Percentiles rank a stretch among this genome's conserved stretches.
Conservation (phyloP, 2,113 vertebrate species). For the Junco hyemalis region DNA sequence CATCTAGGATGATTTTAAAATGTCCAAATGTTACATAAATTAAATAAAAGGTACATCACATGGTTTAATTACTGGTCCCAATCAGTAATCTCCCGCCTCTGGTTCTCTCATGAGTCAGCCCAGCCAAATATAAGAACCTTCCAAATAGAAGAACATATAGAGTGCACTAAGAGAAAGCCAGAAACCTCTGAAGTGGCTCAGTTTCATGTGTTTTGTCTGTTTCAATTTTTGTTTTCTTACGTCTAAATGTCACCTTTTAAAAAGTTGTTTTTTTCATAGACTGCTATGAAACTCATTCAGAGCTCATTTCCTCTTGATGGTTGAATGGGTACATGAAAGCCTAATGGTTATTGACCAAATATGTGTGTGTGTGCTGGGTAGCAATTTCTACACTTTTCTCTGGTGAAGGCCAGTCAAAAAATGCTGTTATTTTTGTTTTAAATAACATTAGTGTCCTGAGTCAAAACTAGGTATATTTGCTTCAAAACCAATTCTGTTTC, state of each 20-base stretch:
- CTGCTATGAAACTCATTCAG: background rate
- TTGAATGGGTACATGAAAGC: background rate
- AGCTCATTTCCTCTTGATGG: background rate
- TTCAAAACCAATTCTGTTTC: background rate
- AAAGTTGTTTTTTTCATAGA: background rate
- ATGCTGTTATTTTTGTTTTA: background rate
- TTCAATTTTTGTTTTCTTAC: background rate
- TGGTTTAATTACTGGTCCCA: background rate
- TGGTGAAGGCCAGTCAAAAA: background rate
- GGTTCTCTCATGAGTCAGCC: background rate
- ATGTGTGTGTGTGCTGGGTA: background rate
- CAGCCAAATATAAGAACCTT: background rate
- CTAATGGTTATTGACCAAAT: background rate
- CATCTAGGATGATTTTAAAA: background rate
- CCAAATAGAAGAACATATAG: background rate
- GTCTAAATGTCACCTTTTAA: background rate
- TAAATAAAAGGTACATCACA: background rate
- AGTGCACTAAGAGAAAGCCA: background rate
- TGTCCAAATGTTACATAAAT: background rate
- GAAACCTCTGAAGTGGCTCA: background rate
- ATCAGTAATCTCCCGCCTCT: background rate
- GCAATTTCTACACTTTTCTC: background rate
- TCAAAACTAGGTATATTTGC: background rate
- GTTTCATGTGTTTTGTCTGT: background rate
- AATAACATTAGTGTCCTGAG: background rate